A percentile compares a stretch with the other conserved stretches of the same genome.
Conservation (phyloP, 2,113 vertebrate species). For the Melanerpes aurifrons region DNA sequence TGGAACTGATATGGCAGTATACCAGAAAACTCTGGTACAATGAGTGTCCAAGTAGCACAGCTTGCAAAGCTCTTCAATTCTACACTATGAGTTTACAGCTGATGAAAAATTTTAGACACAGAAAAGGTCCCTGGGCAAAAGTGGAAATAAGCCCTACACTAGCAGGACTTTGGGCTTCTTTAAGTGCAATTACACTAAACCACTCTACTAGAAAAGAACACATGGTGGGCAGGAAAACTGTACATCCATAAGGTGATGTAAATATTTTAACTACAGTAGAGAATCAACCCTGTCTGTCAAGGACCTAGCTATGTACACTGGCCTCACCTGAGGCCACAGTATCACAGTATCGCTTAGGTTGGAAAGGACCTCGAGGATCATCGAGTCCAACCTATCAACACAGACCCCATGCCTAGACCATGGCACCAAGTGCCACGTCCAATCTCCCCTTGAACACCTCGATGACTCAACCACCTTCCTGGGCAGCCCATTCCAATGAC, state of each 20-base stretch:
- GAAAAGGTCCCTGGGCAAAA: not conserved
- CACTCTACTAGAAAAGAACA: not conserved
- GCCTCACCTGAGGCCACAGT: not conserved
- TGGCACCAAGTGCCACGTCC: too few species aligned
- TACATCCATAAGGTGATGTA: accelerated
- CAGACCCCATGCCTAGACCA: too few species aligned
- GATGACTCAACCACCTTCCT: too few species aligned
- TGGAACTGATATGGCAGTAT: not conserved
- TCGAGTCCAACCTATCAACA: too few species aligned
- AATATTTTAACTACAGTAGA: not conserved
- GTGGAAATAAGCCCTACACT: not conserved
- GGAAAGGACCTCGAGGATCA: too few species aligned
- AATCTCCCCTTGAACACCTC: too few species aligned
- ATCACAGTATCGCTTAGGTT: too few species aligned
- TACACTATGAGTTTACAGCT: accelerated
- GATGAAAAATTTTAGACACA: not conserved
- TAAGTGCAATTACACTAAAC: not conserved
- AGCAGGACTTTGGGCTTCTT: not conserved
- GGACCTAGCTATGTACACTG: not conserved
- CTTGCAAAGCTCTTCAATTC: not conserved
- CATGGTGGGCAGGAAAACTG: not conserved
- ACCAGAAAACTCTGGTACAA: not conserved
- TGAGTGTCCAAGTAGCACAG: not conserved
- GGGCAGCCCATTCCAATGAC: too few species aligned
- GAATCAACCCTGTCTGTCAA: not conserved